Evolutionary conservation across 2,113 vertebrate species (phyloP).

Genomic region (Haemorhous mexicanus): DNA sequence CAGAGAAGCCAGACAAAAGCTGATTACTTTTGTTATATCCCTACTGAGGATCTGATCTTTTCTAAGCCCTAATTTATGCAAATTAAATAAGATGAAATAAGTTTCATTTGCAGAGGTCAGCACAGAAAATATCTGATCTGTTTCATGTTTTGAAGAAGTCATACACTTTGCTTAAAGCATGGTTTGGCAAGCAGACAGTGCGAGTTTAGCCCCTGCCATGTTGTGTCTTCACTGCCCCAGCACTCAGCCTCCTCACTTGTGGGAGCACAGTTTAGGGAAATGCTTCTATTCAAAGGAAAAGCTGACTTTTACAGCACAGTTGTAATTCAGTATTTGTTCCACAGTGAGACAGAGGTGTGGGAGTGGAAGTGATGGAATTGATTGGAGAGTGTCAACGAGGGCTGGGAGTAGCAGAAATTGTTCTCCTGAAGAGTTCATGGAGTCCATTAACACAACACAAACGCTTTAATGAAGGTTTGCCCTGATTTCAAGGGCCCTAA

Average conservation of each 20-base stretch:
- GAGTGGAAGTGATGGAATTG: not conserved
- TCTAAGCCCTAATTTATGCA: not conserved
- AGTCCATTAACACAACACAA: not conserved
- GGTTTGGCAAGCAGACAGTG: not conserved
- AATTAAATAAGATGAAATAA: not conserved
- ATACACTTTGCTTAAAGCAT: not conserved
- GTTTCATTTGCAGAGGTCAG: not conserved
- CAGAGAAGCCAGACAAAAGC: not conserved
- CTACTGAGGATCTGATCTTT: not conserved
- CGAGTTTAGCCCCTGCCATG: not conserved
- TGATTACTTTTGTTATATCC: not conserved
- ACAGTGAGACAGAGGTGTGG: not conserved
- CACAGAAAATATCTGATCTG: not conserved
- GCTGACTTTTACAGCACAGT: not conserved
- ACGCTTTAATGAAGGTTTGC: not conserved
- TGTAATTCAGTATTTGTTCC: not conserved
- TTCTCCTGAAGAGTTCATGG: not conserved
- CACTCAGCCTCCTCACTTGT: not conserved
- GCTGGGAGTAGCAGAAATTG: not conserved
- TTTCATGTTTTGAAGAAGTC: not conserved
- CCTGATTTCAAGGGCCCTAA: not conserved
- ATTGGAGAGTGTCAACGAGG: not conserved
- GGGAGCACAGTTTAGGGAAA: not conserved
- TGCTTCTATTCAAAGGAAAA: not conserved
- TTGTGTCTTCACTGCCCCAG: not conserved